Evolutionary conservation across 2,888 invertebrate genomes (phyloP).

Genomic region (Therioaphis trifolii): DNA sequence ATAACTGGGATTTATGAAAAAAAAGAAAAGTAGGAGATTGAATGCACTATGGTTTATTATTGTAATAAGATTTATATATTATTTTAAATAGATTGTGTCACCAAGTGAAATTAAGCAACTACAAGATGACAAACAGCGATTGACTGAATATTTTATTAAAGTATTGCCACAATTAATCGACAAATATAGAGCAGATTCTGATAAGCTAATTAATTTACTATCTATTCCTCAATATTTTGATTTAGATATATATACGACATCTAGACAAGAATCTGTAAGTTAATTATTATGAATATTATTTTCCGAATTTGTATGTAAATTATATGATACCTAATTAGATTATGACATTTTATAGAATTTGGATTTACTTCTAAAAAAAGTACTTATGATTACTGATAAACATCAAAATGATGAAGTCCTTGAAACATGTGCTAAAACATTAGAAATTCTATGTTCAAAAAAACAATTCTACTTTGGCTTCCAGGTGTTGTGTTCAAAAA

Average conservation of each 20-base stretch:
- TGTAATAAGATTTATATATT: not conserved
- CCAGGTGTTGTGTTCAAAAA: constrained; percentile 70
- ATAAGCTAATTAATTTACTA: constrained; percentile 93
- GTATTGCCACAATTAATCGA: constrained; percentile 89
- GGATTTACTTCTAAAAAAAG: constrained; percentile 83
- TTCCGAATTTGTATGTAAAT: not conserved
- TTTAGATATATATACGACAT: constrained; percentile 94
- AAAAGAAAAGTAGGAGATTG: too few species aligned
- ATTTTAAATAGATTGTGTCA: constrained; percentile 71
- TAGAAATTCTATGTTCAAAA: constrained; percentile 91
- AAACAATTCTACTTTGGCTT: constrained; percentile 83
- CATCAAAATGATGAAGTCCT: constrained; percentile 92
- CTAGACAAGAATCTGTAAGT: constrained; percentile 83
- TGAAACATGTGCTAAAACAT: constrained; percentile 91
- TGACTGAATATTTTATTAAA: constrained; percentile 96
- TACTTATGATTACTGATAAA: constrained; percentile 89
- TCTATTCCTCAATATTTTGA: constrained; percentile 97
- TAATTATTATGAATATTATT: not conserved
- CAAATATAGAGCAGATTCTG: constrained; percentile 96
- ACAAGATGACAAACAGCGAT: constrained; percentile 88
- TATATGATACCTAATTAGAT: not conserved
- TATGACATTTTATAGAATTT: constrained; percentile 74
- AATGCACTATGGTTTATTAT: too few species aligned
- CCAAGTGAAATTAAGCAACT: constrained; percentile 79
- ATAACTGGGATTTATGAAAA: too few species aligned